These are phyloP conservation scores for Antennarius striatus DNA, from an alignment of 2,113 vertebrate species.

Conservation along the genomic window DNA sequence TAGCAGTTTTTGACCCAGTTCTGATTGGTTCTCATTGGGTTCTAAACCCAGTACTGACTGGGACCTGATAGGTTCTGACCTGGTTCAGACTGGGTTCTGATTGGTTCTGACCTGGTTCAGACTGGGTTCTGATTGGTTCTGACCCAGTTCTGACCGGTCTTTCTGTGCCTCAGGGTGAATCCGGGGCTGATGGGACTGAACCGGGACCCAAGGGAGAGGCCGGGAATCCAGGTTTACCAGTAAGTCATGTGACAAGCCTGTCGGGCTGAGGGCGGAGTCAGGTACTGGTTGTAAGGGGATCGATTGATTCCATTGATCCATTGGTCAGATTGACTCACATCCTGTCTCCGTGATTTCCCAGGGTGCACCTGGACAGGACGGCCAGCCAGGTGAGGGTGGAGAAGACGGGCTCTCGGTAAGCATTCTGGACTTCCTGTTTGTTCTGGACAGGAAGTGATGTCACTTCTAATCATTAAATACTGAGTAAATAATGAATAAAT, in stretches of 20 bases:
- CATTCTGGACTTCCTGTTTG: neutral
- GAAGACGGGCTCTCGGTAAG: constrained; percentile 66
- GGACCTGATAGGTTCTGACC: no score
- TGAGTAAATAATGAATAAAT: no score
- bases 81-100: neutral
- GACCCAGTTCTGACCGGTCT: neutral
- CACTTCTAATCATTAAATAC: no score
- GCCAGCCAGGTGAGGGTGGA: constrained; percentile 49
- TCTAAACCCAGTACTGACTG: no score
- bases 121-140: neutral
- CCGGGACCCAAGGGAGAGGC: constrained; percentile 80
- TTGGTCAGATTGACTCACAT: no score
- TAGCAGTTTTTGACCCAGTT: no score
- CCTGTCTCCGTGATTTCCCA: constrained; percentile 19
- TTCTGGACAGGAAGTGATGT: no score
- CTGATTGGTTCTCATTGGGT: no score
- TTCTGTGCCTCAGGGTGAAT: constrained; percentile 77
- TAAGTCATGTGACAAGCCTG: constrained; percentile 39
- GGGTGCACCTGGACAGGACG: constrained; percentile 70
- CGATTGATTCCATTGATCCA: no score
- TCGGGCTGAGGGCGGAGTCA: neutral
- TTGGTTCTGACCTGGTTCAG: neutral
- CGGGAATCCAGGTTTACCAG: constrained; percentile 80
- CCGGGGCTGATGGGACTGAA: constrained; percentile 73
- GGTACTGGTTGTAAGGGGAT: neutral